Evolutionary conservation across 2,888 invertebrate species (phyloP), one percentile per base, ranked within the genome.

Genomic region (Meiosimyza decipiens): DNA sequence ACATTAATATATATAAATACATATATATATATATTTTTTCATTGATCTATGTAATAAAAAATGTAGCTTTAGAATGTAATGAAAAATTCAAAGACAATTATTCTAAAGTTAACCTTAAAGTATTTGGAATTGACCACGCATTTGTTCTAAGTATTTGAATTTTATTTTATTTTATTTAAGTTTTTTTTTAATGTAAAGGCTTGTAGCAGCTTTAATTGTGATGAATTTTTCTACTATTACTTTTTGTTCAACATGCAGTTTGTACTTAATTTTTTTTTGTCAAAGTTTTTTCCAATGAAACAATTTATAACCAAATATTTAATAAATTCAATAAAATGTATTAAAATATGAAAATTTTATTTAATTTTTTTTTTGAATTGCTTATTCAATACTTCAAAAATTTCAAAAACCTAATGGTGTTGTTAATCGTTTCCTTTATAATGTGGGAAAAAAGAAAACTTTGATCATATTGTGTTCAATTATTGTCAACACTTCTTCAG

Each of bases 1-100:
- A n/a, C n/a, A n/a, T n/a, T n/a, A 40, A 1, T 3, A 22, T 22
- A 22, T 2, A 28, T 28, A 33, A 1, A 33, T 40, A 60, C 9
- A 60, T 5, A 33, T 33, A 16, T 62, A 15, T 47, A 47, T 62
- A 63, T 63, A 63, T 63, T 63, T 63, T 63, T 63, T 49, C 50
- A 63, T 50, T 63, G 49, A 62, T 40, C 15, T 62, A 49, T 40
- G 40, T 40, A 40, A 40, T 9, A 40, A 40, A 12, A 13, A 18
- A 50, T 15, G 63, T 63, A 63, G 49, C 9, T 47, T 63, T 16
- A 63, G n/a, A 12, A 50, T 40, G 40, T 63, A 63, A 50, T 6
- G 18, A 6, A 63, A 47, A 50, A 15, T 47, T 47, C 40, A 13
- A 49, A 49, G 22, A 50, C 5, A 63, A 40, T 63, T 40, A 40